A percentile compares a stretch with the other conserved stretches of the same genome.
Conservation (phyloP, 2,797 vertebrate species). For the Masticophis lateralis region DNA sequence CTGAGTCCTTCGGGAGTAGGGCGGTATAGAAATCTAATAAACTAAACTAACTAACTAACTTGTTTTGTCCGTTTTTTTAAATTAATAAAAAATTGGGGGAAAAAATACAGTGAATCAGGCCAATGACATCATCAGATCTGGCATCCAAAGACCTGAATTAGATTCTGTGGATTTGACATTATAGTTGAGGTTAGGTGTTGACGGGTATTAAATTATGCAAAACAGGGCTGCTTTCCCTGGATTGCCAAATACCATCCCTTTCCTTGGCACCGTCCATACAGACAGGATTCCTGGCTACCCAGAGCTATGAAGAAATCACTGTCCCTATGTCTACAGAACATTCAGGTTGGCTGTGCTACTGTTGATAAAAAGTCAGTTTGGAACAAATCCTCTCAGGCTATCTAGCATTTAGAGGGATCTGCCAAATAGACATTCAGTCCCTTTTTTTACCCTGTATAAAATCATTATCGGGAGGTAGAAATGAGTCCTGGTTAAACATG, state of each 20-base stretch:
- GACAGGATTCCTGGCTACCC: not conserved
- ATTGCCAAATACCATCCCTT: not conserved
- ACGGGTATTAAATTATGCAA: not conserved
- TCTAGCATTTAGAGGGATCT: not conserved
- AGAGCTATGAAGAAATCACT: not conserved
- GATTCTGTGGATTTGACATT: not conserved
- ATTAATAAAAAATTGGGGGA: too few species aligned
- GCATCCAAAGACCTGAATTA: not conserved
- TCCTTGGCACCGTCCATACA: not conserved
- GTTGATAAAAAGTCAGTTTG: not conserved
- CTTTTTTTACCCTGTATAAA: not conserved
- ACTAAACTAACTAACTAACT: too few species aligned
- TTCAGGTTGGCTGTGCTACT: not conserved
- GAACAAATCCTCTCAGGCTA: not conserved
- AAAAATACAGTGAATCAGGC: too few species aligned
- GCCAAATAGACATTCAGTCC: not conserved
- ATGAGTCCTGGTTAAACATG: not conserved
- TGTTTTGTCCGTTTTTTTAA: too few species aligned
- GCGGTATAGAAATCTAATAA: too few species aligned
- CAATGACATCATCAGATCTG: too few species aligned
- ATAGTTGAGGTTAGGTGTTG: not conserved
- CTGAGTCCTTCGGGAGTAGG: too few species aligned
- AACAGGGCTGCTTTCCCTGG: not conserved
- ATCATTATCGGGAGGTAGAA: not conserved
- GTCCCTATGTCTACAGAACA: not conserved